phyloP scores from a whole-genome alignment of 2,888 invertebrate species.

The Apamea sordens region DNA sequence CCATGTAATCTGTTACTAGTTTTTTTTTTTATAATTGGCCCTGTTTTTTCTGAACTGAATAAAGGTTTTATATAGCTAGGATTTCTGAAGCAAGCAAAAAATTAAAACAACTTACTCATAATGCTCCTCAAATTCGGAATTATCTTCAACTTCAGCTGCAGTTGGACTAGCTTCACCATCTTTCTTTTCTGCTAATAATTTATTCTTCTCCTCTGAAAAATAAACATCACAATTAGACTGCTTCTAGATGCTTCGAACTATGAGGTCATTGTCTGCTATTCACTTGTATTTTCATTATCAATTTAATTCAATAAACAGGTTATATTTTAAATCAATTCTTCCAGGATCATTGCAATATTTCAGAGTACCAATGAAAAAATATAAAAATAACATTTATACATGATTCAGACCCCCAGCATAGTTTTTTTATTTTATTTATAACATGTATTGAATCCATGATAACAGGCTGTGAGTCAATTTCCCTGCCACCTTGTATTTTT shows the following conservation, averaged over 20 bases:
- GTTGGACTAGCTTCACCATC: slow-evolving; percentile 84
- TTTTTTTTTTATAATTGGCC: not conserved
- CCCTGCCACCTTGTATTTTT: not conserved
- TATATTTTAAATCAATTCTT: not conserved
- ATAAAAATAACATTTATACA: not conserved
- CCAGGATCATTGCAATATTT: not conserved
- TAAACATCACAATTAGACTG: not conserved
- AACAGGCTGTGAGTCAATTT: not conserved
- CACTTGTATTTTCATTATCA: not conserved
- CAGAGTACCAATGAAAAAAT: not conserved
- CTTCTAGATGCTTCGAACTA: not conserved
- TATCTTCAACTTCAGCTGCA: slow-evolving; percentile 81
- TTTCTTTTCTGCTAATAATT: slow-evolving; percentile 85
- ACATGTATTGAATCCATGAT: too few relatives aligned
- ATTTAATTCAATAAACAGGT: too few relatives aligned
- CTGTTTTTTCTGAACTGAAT: too few relatives aligned
- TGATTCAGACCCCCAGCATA: not conserved
- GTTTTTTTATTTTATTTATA: not conserved
- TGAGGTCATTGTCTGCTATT: not conserved
- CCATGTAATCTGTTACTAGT: not conserved
- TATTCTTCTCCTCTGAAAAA: slow-evolving; percentile 91
- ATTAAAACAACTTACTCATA: slow-evolving; percentile 91
- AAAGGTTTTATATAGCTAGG: too few relatives aligned
- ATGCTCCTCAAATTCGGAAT: slow-evolving; percentile 92
- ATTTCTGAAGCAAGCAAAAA: not conserved